Base-by-base conservation (phyloP, 2,888 invertebrate species). In the Darwinula stevensoni region DNA sequence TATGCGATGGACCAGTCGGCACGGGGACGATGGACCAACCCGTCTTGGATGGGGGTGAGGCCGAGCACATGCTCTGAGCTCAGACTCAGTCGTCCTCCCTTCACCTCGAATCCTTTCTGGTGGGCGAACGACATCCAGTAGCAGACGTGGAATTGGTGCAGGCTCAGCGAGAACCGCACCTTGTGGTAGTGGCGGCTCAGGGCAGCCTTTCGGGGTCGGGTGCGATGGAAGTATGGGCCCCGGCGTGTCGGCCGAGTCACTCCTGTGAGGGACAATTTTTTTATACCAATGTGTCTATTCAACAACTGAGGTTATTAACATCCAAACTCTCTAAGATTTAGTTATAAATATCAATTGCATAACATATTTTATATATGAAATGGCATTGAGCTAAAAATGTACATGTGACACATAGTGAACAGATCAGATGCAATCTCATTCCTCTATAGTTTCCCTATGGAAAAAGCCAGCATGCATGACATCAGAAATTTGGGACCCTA, bases 121-220 rank as follows among this genome's bases (percentile, higher is more conserved):
- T 78, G 70, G 0, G 86, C 78, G 42, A 82, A 88, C 0, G 91
- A 91, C 63, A 91, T 86, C 94, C 91, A 94, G 55, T 94, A 94
- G 47, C 70, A 73, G 5, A 84, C 54, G 38, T 57, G 49, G 41
- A 59, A 58, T 41, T 74, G 68, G 44, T 88, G 86, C 32, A 91
- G 56, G 1, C 74, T 75, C 43, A 91, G 62, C 4, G 75, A 68
- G 3, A 88, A 55, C 47, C 80, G 67, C 17, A 88, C 66, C 43
- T 72, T 72, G 40, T 74, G 67, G 47, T 75, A 84, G 51, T 94
- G 94, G 0, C 94, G 61, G 40, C 84, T 84, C 3, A 97, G 61
- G 42, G 86, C 88, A 38, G 72, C 71, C 49, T 86, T 86, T 34
- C 74, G 62, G 11, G 78, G 74, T 9, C 73, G 62, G 31, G 70